Evolutionary conservation across 23 tunicate genomes (phyloP), one percentile per base, ranked within the genome.

Genomic region (Ascidia mentula): DNA sequence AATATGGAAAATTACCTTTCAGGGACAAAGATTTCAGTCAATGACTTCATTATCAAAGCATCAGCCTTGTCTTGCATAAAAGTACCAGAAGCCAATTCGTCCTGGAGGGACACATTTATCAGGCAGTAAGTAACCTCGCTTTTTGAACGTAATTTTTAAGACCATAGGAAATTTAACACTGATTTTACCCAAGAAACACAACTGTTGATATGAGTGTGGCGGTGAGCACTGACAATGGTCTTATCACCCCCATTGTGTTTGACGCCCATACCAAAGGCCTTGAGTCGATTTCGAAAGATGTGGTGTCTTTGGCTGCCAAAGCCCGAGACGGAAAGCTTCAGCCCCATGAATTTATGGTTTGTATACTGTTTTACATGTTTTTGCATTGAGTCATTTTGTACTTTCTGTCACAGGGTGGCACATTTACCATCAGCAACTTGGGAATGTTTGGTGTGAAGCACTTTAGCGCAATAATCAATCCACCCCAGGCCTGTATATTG

Each of bases 401-500:
- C n/a, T n/a, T n/a, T n/a, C n/a, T n/a, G n/a, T 40, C 70, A 24
- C 82, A 93, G 98, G 98, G 98, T 31, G 98, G 98, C 45, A 89
- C 95, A 2, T 96, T 96, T 71, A 96, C 97, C 17, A 88, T 96
- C 36, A 91, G 97, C 72, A 96, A 96, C 70, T 86, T 96, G 45
- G 99, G 99, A 7, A 96, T 96, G 99, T 96, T 91, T 84, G 99
- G 99, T 18, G 89, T 96, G 17, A 91, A 93, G 36, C 87, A 96
- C 80, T 96, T 96, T 85, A 96, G 98, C 59, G 99, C 99, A 4
- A 86, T 96, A 30, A 96, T 96, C 17, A 96, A 96, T 77, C 97
- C 99, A 38, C 99, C 99, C 6, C 99, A 96, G 69, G 77, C 99
- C 22, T 93, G 97, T 37, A 96, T 91, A n/a, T 85, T 96, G 70